Evolutionary conservation across 2,113 vertebrate species (phyloP).

Genomic region (Hippoglossus stenolepis): DNA sequence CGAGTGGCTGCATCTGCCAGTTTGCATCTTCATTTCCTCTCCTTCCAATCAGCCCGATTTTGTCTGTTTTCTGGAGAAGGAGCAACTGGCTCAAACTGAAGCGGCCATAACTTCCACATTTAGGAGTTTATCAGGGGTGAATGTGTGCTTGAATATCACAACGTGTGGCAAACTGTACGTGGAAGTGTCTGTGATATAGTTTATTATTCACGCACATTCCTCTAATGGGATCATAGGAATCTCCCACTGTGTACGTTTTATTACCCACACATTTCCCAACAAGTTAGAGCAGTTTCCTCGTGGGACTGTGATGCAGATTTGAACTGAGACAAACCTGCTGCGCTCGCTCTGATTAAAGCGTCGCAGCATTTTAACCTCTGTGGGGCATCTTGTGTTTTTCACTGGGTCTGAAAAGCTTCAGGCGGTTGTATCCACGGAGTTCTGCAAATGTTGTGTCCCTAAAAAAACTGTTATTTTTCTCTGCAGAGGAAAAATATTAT

Average conservation of each 20-base stretch:
- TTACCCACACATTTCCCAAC: slow-evolving; percentile 8
- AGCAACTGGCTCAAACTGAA: slow-evolving; percentile 5
- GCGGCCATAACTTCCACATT: background rate
- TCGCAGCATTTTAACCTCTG: slow-evolving; percentile 28
- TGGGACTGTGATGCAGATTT: slow-evolving; percentile 18
- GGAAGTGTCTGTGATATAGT: slow-evolving; percentile 1
- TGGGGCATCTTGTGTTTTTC: slow-evolving; percentile 19
- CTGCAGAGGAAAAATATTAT: background rate
- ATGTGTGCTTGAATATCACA: slow-evolving; percentile 6
- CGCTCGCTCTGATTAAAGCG: slow-evolving; percentile 32
- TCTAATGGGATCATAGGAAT: slow-evolving; percentile 24
- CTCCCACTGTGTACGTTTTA: slow-evolving; percentile 6
- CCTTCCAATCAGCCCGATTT: background rate
- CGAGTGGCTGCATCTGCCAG: slow-evolving; percentile 34
- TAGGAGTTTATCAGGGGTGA: background rate
- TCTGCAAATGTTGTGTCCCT: slow-evolving; percentile 8
- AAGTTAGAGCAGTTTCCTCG: slow-evolving; percentile 7
- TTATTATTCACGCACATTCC: slow-evolving; percentile 32
- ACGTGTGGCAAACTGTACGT: slow-evolving; percentile 2
- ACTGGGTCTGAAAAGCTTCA: background rate
- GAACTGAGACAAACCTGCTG: slow-evolving; percentile 18
- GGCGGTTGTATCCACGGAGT: slow-evolving; percentile 1
- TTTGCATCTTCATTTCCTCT: slow-evolving; percentile 44
- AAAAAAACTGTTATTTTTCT: background rate
- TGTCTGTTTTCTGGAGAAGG: background rate